Evolutionary conservation across 2,888 invertebrate genomes (phyloP).

Genomic region (Drosophila koepferae): DNA sequence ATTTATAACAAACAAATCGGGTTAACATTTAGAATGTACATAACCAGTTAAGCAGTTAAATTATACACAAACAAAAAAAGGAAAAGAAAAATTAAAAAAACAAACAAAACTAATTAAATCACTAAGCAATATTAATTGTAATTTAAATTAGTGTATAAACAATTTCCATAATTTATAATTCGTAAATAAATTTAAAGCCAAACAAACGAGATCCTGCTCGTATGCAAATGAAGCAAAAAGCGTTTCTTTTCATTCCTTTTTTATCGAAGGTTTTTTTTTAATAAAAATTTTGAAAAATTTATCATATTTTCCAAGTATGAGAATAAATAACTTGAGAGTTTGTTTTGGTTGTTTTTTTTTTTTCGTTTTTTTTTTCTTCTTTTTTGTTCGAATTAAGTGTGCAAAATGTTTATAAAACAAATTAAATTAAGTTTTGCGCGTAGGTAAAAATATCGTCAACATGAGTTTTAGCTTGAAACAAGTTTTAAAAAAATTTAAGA

Average conservation of each 20-base stretch:
- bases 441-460: slow-evolving; percentile 50
- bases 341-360: slow-evolving; percentile 40
- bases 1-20: slow-evolving; percentile 67
- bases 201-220: slow-evolving; percentile 84
- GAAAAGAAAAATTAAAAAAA: neutral
- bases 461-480: slow-evolving; percentile 62
- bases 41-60: slow-evolving; percentile 55
- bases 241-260: slow-evolving; percentile 36
- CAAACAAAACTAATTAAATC: slow-evolving; percentile 28
- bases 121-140: slow-evolving; percentile 51
- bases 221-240: slow-evolving; percentile 72
- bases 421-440: slow-evolving; percentile 78
- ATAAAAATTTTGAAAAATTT: slow-evolving; percentile 62
- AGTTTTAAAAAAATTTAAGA: slow-evolving; percentile 57
- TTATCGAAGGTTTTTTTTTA: slow-evolving; percentile 28
- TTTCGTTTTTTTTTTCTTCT: slow-evolving; percentile 26
- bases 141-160: slow-evolving; percentile 61
- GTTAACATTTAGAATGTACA: slow-evolving; percentile 73
- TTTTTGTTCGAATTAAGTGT: slow-evolving; percentile 57
- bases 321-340: slow-evolving; percentile 67
- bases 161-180: slow-evolving; percentile 52
- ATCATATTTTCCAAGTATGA: slow-evolving; percentile 48
- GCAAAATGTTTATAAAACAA: slow-evolving; percentile 56
- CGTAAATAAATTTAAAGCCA: slow-evolving; percentile 80
- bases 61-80: slow-evolving; percentile 24